Evolutionary conservation across 1,140 invertebrate genomes (phyloP), one percentile per base, ranked within the genome.

Genomic region (Drosophila ananassae): DNA sequence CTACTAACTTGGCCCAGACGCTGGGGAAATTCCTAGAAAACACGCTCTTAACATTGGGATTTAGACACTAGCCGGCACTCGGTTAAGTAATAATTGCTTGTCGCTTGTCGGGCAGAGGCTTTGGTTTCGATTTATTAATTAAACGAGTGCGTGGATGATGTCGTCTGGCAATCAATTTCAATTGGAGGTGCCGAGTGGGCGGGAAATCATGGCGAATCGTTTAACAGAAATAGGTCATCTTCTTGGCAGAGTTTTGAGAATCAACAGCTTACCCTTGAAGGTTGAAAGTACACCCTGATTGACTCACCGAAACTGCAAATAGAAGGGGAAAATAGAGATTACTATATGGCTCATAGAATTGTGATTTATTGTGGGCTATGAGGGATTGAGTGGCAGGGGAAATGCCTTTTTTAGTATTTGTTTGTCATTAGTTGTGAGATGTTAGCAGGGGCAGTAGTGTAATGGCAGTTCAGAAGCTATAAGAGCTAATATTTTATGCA

Each of bases 251-350:
- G 6, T n/a, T 22, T 41, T 30, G 25, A 10, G 10, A 10, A 32
- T 32, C 21, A 2, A 7, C 17, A 13, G 44, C 44, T 47, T 47
- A 47, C 44, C 44, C 44, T 44, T 44, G 41, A 44, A 41, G 5
- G 3, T 47, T 12, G 3, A 47, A 41, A 25, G 8, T 13, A 28
- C 12, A 8, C 8, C 10, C 17, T 25, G n/a, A 37, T 69, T 56
- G 55, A 84, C 80, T 85, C 63, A 84, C 77, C 80, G 75, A 84
- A 84, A 79, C 80, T 80, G 77, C 56, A 85, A 84, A 61, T 44
- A 84, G 24, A 84, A 79, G 58, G 21, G 58, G 22, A 71, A 47
- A 61, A 22, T 9, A 21, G 7, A 63, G 60, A 73, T 53, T 57
- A 63, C 13, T 13, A 9, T 9, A 9, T 74, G 51, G 39, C 28